A percentile compares a stretch with the other conserved stretches of the same genome.
Evolutionary conservation across 2,113 vertebrate species (phyloP).

Genomic region (human): GRCh38 chr1:112542001-112542500

Average conservation of each 20-base stretch:
- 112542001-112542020: conserved; percentile 98
- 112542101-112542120: conserved; percentile 39
- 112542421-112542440: conserved; percentile 72
- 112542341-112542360: conserved; percentile 69
- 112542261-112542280: background rate
- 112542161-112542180: conserved; percentile 57
- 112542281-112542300: background rate
- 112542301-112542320: conserved; percentile 26
- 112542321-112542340: conserved; percentile 56
- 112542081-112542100: conserved; percentile 94
- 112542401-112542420: conserved; percentile 48
- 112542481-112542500: too few species aligned
- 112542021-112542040: conserved; percentile 99
- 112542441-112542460: conserved; percentile 47
- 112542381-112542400: conserved; percentile 43
- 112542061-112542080: conserved; percentile 99
- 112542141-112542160: conserved; percentile 65
- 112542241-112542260: conserved; percentile 13
- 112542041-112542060: conserved; percentile 99
- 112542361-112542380: conserved; percentile 65
- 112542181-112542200: conserved; percentile 58
- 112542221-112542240: conserved; percentile 39
- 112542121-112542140: conserved; percentile 43
- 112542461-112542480: conserved; percentile 36
- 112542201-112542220: conserved; percentile 44